Evolutionary conservation across 2,113 vertebrate genomes (phyloP).

Genomic region (Orcinus orca): DNA sequence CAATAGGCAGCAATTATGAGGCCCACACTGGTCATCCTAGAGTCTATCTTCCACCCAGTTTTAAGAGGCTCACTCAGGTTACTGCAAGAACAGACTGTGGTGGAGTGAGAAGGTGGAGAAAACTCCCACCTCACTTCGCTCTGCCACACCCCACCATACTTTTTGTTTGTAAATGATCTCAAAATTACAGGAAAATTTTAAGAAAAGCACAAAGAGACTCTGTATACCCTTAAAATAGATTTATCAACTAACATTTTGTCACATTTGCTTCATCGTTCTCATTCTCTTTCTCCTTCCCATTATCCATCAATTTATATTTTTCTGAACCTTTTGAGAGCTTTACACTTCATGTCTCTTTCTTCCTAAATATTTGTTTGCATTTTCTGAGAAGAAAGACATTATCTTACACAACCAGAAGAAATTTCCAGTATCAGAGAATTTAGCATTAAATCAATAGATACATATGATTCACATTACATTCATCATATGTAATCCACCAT

Average conservation of each 20-base stretch:
- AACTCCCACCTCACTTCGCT: too few relatives aligned
- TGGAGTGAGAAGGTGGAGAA: not conserved
- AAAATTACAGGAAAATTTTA: not conserved
- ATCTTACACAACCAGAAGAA: not conserved
- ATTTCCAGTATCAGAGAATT: not conserved
- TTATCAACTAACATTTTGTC: not conserved
- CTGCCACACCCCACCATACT: not conserved
- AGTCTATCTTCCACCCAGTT: not conserved
- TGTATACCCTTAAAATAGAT: not conserved
- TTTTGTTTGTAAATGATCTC: not conserved
- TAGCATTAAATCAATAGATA: not conserved
- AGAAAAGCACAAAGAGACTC: not conserved
- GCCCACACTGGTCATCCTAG: not conserved
- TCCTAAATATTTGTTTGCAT: not conserved
- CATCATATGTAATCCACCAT: not conserved
- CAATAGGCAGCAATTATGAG: not conserved
- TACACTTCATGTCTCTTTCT: not conserved
- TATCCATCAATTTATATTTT: not conserved
- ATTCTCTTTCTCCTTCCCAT: not conserved
- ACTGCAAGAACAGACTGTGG: not conserved
- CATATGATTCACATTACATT: not conserved
- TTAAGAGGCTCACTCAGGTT: not conserved
- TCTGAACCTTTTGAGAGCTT: not conserved
- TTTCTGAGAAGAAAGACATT: not conserved
- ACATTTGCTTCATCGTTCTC: not conserved